Conservation (phyloP, 1,140 invertebrate genomes). For the Hyles euphorbiae region DNA sequence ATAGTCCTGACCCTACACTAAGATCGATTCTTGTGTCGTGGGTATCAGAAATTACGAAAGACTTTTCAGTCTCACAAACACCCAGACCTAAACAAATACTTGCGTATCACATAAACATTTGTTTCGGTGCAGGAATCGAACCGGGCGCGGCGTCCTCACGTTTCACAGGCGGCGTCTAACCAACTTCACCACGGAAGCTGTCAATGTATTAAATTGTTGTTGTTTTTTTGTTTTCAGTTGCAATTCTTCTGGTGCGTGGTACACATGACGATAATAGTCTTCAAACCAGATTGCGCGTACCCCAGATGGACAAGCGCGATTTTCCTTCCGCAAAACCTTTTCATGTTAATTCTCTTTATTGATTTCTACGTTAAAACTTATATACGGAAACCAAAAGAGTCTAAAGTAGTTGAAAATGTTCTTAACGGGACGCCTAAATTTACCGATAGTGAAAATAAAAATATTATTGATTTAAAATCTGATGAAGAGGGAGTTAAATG, state of each 20-base stretch:
- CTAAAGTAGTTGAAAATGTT: slow-evolving; percentile 12
- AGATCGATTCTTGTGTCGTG: too few species aligned
- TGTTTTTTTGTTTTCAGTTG: slow-evolving; percentile 55
- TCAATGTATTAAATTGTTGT: too few species aligned
- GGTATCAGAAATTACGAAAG: too few species aligned
- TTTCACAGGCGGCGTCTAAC: too few species aligned
- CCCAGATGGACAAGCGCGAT: slow-evolving; percentile 78
- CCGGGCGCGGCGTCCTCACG: too few species aligned
- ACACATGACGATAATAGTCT: slow-evolving; percentile 81
- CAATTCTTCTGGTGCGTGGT: slow-evolving; percentile 86
- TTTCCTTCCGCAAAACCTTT: slow-evolving; percentile 82
- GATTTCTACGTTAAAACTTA: slow-evolving; percentile 93
- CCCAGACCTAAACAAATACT: too few species aligned
- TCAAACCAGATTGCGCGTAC: slow-evolving; percentile 83
- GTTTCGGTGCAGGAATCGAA: too few species aligned
- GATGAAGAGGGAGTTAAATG: too few species aligned
- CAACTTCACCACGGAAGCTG: too few species aligned
- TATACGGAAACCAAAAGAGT: slow-evolving; percentile 65
- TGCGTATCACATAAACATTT: too few species aligned
- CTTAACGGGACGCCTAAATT: not conserved
- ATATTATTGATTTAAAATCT: not conserved
- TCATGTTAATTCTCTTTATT: slow-evolving; percentile 88
- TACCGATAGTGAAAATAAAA: not conserved
- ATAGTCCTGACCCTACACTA: too few species aligned
- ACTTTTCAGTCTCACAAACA: too few species aligned